Conservation (phyloP, 2,797 vertebrate species). For the Simalia tracyae region DNA sequence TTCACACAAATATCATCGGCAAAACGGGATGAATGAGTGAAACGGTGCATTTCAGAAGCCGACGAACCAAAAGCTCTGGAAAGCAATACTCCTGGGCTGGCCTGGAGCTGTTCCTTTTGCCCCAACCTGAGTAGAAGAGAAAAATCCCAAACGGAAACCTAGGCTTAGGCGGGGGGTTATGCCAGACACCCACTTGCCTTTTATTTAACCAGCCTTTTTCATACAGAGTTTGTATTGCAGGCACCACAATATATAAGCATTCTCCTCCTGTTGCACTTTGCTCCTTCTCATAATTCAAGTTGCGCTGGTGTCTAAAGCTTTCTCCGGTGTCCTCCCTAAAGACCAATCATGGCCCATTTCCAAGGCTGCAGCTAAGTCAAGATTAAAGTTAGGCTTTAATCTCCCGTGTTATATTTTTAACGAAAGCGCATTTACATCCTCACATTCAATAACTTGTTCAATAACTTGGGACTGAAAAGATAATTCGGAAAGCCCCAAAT, state of each 20-base stretch:
- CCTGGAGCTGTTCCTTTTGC: too few species aligned
- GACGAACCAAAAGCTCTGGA: constrained; percentile 50
- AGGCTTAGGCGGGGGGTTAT: background rate
- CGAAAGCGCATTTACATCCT: too few species aligned
- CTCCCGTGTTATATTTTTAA: too few species aligned
- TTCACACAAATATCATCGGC: background rate
- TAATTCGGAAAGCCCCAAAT: too few species aligned
- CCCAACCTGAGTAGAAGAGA: constrained; percentile 56
- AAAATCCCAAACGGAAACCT: constrained; percentile 36
- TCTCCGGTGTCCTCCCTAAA: background rate
- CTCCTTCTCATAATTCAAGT: background rate
- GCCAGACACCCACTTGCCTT: background rate
- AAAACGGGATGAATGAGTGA: too few species aligned
- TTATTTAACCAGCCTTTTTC: background rate
- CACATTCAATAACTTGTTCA: too few species aligned
- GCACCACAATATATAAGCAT: background rate
- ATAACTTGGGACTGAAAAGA: too few species aligned
- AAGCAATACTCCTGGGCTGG: too few species aligned
- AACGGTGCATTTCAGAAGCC: too few species aligned
- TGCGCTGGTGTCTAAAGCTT: background rate
- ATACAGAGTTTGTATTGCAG: background rate
- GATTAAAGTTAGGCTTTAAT: too few species aligned
- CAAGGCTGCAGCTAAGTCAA: too few species aligned
- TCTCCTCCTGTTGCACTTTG: background rate
- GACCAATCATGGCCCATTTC: too few species aligned